Base-by-base conservation (phyloP, 2,888 invertebrate genomes). In the Polymixis lichenea region DNA sequence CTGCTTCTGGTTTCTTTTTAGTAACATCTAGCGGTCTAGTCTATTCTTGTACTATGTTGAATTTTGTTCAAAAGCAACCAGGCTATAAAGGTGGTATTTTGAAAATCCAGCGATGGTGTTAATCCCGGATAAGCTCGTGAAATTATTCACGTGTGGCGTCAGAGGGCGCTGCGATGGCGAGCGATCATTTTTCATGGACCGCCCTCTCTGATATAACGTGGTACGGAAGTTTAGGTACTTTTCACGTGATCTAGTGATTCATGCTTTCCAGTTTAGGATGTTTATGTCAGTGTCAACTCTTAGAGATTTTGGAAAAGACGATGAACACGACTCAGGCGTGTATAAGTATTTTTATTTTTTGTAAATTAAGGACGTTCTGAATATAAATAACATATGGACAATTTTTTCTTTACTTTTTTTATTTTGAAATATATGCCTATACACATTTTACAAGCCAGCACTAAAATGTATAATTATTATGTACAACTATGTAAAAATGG, bases 61-160 rank as follows among this genome's bases (percentile, higher is more conserved):
- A 19, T 65, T 22, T 70, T 43, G 19, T 55, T 25, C 9, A 55
- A 53, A 60, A 58, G 2, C 22, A 7, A 51, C 25, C 61, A 62
- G 0, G 15, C 53, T 38, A 28, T 15, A 56, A 65, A 53, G 8
- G 38, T 13, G 17, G n/a, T 53, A 38, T 25, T 53, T 81, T 5
- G 72, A 81, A 66, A 66, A 43, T 38, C 22, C n/a, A 60, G 53
- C 28, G 53, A 65, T 65, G 56, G 53, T 66, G 72, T 61, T 66
- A 83, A 72, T 19, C 28, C 61, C 43, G 75, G 65, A 70, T 75
- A 69, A 83, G 55, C 72, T 75, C 5, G 15, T 28, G 71, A 72
- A 69, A 75, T 82, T 79, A 82, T 79, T 83, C 80, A 79, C 83
- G 75, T 70, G 67, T 71, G 62, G 22, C 51, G 53, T n/a, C 49